Percentiles rank a stretch among this genome's conserved stretches.
These are phyloP conservation scores for Danaus melanippus DNA, from an alignment of 1,140 invertebrate species.

Conservation along the genomic window DNA sequence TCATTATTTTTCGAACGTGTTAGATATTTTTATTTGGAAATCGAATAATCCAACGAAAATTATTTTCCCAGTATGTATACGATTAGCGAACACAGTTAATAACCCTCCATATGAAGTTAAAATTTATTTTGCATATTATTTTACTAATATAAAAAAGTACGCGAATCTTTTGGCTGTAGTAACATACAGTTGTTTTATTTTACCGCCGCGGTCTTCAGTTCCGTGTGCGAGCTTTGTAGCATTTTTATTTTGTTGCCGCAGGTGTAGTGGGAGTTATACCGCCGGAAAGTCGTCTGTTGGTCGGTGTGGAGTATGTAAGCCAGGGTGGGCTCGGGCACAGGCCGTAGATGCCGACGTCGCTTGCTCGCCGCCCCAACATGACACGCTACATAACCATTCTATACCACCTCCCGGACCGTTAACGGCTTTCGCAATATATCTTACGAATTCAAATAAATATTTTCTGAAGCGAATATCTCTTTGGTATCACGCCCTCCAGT, in stretches of 20 bases:
- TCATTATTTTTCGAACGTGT: conserved; percentile 48
- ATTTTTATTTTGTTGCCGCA: conserved; percentile 70
- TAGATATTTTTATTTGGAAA: conserved; percentile 47
- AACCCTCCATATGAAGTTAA: conserved; percentile 10
- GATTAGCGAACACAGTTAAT: conserved; percentile 3
- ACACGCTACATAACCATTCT: conserved; percentile 33
- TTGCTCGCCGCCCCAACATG: conserved; percentile 24
- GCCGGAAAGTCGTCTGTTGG: conserved; percentile 62
- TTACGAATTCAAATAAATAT: conserved; percentile 62
- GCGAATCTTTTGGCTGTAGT: conserved; percentile 19
- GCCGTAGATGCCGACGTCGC: conserved; percentile 40
- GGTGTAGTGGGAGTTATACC: conserved; percentile 69
- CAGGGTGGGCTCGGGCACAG: conserved; percentile 51
- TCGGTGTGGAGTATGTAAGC: conserved; percentile 62
- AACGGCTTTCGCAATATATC: conserved; percentile 53
- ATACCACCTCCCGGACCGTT: conserved; percentile 38
- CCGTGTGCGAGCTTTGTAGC: conserved; percentile 59
- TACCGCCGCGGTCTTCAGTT: conserved; percentile 40
- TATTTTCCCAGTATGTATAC: conserved; percentile 49
- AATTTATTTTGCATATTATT: conserved; percentile 12
- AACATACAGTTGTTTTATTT: conserved; percentile 45
- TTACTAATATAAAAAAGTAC: conserved; percentile 14
- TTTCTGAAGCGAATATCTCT: conserved; percentile 54
- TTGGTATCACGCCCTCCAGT: conserved; percentile 53
- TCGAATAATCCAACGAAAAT: conserved; percentile 43